phyloP scores from a whole-genome alignment of 2,888 invertebrate genomes.

The Rhogogaster chlorosoma region DNA sequence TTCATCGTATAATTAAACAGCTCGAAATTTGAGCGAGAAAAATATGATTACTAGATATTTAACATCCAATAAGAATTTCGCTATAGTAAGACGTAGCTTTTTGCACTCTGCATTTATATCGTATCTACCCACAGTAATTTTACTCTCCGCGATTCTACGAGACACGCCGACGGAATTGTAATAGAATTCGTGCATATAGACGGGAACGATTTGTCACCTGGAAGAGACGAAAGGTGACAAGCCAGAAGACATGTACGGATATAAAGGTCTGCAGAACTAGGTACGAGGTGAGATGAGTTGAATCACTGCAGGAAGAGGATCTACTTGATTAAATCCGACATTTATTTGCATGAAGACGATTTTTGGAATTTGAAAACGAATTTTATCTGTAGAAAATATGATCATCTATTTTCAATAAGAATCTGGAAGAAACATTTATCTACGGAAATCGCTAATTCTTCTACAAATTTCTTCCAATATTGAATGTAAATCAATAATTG shows the following conservation, averaged over 20 bases:
- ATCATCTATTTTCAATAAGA: neutral
- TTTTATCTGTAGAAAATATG: neutral
- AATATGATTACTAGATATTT: neutral
- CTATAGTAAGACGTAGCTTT: neutral
- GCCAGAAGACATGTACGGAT: neutral
- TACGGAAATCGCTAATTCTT: neutral
- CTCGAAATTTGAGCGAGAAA: neutral
- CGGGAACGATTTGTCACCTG: neutral
- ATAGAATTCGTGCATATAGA: conserved; percentile 4
- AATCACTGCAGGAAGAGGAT: neutral
- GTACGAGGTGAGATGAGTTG: neutral
- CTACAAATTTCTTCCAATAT: neutral
- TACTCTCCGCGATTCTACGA: neutral
- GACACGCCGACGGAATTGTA: neutral
- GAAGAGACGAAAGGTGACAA: neutral
- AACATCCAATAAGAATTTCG: neutral
- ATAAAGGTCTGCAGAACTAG: neutral
- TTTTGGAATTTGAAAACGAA: neutral
- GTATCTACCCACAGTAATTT: neutral
- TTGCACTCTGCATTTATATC: neutral
- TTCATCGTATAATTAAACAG: neutral
- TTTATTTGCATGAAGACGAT: neutral
- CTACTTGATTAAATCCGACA: neutral
- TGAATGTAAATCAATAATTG: neutral
- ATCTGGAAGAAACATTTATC: neutral